These are phyloP conservation scores for Morone chrysops DNA, from an alignment of 2,113 vertebrate genomes.

Conservation along the genomic window DNA sequence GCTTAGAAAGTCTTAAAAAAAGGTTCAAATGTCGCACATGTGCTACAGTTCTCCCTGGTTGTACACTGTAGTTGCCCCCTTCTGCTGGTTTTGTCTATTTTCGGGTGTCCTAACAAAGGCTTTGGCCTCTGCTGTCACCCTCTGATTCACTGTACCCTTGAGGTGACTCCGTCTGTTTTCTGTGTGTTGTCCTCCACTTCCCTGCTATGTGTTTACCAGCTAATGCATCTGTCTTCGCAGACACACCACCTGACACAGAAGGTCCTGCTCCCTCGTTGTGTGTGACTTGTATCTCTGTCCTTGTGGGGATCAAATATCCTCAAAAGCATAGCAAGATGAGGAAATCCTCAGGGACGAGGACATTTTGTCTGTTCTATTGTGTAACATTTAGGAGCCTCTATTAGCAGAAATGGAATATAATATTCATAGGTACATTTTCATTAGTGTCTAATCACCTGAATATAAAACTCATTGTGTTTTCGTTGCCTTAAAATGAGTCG, in stretches of 20 bases:
- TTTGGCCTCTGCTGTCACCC: constrained; percentile 66
- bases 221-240: constrained; percentile 47
- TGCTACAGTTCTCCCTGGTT: constrained; percentile 1
- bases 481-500: too few species aligned
- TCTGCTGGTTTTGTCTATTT: constrained; percentile 58
- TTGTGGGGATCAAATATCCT: constrained; percentile 29
- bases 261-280: constrained; percentile 34
- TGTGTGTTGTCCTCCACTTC: constrained; percentile 45
- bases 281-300: constrained; percentile 4
- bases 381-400: too few species aligned
- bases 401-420: too few species aligned
- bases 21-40: background rate
- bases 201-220: constrained; percentile 45
- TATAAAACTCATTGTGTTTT: too few species aligned
- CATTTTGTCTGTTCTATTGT: background rate
- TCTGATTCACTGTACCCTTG: constrained; percentile 74
- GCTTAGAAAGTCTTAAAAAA: background rate
- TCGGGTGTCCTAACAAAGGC: constrained; percentile 48
- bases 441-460: too few species aligned
- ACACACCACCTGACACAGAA: constrained; percentile 45
- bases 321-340: background rate
- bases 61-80: background rate
- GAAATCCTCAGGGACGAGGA: background rate
- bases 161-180: constrained; percentile 56
- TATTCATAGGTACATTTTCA: too few species aligned